Evolutionary conservation across 2,888 invertebrate genomes (phyloP).

Genomic region (Trichogramma dendrolimi): DNA sequence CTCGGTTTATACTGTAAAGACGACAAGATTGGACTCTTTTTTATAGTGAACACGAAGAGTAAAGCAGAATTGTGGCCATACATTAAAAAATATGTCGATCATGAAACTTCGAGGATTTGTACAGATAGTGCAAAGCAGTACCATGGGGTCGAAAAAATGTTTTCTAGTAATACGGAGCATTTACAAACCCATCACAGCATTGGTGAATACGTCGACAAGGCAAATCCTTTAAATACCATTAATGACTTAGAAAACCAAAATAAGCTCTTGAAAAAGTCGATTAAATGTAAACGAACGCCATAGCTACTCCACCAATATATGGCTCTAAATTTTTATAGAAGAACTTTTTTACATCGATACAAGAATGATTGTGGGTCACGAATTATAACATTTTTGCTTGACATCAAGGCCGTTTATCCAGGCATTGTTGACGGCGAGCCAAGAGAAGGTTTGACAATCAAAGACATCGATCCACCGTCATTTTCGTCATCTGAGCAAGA

Average conservation of each 20-base stretch:
- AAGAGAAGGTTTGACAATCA: too few species aligned
- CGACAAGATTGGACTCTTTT: not conserved
- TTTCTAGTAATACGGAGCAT: conserved; percentile 9
- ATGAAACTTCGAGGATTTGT: conserved; percentile 3
- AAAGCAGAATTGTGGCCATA: conserved; percentile 23
- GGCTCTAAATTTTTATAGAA: not conserved
- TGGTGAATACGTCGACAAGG: conserved; percentile 13
- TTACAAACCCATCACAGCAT: conserved; percentile 17
- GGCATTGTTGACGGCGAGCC: too few species aligned
- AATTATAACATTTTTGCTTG: too few species aligned
- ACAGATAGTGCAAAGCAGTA: conserved; percentile 11
- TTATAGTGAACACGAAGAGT: conserved; percentile 16
- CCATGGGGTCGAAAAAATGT: not conserved
- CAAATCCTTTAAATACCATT: conserved; percentile 12
- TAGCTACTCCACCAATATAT: conserved; percentile 15
- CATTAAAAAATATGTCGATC: conserved; percentile 7
- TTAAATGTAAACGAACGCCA: not conserved
- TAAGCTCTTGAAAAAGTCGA: conserved; percentile 6
- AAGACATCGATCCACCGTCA: too few species aligned
- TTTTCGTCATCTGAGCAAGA: too few species aligned
- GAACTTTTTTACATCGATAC: too few species aligned
- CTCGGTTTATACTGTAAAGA: too few species aligned
- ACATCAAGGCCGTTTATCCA: too few species aligned
- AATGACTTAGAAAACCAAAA: conserved; percentile 20
- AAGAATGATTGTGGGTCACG: too few species aligned